Evolutionary conservation across 2,797 vertebrate species (phyloP), one percentile per base, ranked within the genome.

Genomic region (Pteropus rufus): DNA sequence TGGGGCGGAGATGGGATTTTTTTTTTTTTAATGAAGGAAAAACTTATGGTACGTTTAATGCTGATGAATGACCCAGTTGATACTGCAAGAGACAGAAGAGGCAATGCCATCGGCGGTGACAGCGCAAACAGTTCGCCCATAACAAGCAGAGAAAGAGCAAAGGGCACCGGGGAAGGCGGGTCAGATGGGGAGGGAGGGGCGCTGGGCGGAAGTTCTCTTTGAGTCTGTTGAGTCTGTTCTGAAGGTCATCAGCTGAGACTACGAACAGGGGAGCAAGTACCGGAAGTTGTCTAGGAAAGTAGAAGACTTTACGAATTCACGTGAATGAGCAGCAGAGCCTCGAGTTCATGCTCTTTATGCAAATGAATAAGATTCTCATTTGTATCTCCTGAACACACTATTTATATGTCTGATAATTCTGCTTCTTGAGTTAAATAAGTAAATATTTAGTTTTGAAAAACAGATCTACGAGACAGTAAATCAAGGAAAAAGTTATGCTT

Each of bases 391-490:
- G 31, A 83, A 80, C 39, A 46, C 7, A 80, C 3, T n/a, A 80
- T 46, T 14, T 52, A 31, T 41, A 84, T 23, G 19, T 85, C 67
- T 89, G 81, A 86, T 69, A 82, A 80, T 75, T 95, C 23, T 75
- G 36, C 26, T n/a, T 60, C 83, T 31, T 82, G 36, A 84, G 49
- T 87, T 19, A 69, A 76, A 72, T 72, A 82, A 39, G 7, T 75
- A 19, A 24, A 80, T 46, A 16, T 67, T 84, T 29, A 65, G 31
- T 65, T 65, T 34, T 81, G 24, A 21, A 80, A 80, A 80, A 41
- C 0, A 83, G 18, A 58, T 64, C 67, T 64, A 10, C 44, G 69
- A 73, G 10, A 76, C 7, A 85, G 4, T 80, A 73, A 88, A 76
- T 81, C 39, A 89, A 85, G 52, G 15, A 91, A 19, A 82, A 79